Evolutionary conservation across 2,888 invertebrate species (phyloP), one percentile per base, ranked within the genome.

Genomic region (Cotesia congregata): DNA sequence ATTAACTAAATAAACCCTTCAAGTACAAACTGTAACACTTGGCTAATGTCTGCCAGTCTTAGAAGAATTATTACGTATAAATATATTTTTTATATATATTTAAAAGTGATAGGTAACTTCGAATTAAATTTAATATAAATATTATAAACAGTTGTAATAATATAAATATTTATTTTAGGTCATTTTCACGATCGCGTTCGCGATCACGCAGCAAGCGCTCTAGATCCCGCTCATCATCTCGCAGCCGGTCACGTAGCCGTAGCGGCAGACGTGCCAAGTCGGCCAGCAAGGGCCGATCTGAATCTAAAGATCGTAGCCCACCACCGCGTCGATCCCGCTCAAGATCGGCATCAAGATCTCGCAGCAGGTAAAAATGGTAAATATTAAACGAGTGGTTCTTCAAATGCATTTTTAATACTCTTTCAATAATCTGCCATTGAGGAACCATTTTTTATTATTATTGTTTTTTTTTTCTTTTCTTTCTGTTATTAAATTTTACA

Each of bases 171-270:
- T 65, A 78, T 77, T 79, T 77, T 83, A 89, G 88, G 84, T 88
- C 88, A 83, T 84, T 83, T 77, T 86, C 88, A 78, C 87, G 86
- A 83, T 88, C 86, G 74, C 89, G 92, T 67, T 91, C 91, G 6
- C 88, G 91, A 12, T 91, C 91, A 39, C 89, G 91, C 65, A 90
- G 90, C 77, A 86, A 88, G 78, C 90, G 91, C 61, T 90, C 91
- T 64, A 87, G 90, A 72, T 91, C 91, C 82, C 92, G 93, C 30
- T 94, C 94, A 81, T 92, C 93, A 83, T 94, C 94, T 38, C 92
- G 93, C 83, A 93, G 93, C 77, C 92, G 93, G 76, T 94, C 94
- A 17, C 92, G 92, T 77, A 88, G 87, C 83, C 84, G 84, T 77
- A 84, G 81, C 74, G 80, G 77, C 12, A 80, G 84, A 81, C 73